phyloP scores from a whole-genome alignment of 1,140 invertebrate species.

The Scaptomyza montana region DNA sequence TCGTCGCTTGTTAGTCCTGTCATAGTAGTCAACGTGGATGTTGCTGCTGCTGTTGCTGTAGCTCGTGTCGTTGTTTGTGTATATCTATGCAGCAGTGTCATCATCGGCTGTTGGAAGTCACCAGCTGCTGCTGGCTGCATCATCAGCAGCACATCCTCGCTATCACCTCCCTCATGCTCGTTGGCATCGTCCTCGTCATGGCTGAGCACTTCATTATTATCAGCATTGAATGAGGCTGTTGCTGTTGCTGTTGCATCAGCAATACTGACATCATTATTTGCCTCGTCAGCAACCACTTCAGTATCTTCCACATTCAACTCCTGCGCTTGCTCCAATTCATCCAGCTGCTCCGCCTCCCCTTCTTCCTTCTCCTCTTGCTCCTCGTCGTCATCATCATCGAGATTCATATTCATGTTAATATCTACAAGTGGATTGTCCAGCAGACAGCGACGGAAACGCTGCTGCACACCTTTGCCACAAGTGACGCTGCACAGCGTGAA shows the following conservation, averaged over 20 bases:
- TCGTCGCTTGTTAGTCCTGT: conserved; percentile 55
- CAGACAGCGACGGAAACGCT: conserved; percentile 85
- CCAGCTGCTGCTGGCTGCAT: conserved; percentile 46
- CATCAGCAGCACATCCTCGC: conserved; percentile 46
- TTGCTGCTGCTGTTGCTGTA: conserved; percentile 11
- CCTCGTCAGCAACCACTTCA: conserved; percentile 55
- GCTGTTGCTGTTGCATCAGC: conserved; percentile 8
- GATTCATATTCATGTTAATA: conserved; percentile 77
- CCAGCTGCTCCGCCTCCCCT: not conserved
- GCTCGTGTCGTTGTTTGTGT: conserved; percentile 26
- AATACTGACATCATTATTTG: conserved; percentile 53
- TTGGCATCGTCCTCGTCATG: conserved; percentile 42
- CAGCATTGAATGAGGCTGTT: conserved; percentile 44
- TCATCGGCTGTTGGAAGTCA: conserved; percentile 1
- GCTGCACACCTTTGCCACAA: conserved; percentile 86
- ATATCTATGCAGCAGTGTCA: conserved; percentile 51
- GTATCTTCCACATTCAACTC: conserved; percentile 5
- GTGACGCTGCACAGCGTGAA: conserved; percentile 86
- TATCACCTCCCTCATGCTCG: conserved; percentile 17
- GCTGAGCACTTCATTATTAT: conserved; percentile 64
- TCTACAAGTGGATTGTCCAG: conserved; percentile 81
- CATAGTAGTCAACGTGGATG: not conserved
- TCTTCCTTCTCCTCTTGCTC: conserved; percentile 15
- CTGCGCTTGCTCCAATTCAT: conserved; percentile 4
- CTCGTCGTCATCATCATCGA: conserved; percentile 55